Conservation (phyloP, 2,113 vertebrate genomes). For the Enhydra lutris region DNA sequence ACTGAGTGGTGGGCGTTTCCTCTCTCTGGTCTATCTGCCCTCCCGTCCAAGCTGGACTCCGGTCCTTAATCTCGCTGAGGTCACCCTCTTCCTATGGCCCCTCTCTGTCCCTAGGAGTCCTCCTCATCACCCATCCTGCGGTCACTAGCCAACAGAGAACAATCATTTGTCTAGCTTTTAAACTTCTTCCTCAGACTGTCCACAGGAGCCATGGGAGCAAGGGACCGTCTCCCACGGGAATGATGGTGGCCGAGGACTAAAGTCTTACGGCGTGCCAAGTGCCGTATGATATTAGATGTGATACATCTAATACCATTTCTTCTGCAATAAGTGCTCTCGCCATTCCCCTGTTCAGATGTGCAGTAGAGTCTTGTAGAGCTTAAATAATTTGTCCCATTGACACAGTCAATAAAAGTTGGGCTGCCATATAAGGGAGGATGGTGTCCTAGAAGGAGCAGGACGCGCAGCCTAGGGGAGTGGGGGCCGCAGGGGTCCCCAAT, state of each 20-base stretch:
- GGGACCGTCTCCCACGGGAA: background rate
- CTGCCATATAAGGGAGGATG: fast-evolving
- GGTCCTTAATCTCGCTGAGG: background rate
- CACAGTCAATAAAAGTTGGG: background rate
- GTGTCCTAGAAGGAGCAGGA: background rate
- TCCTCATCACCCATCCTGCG: background rate
- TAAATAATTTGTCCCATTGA: background rate
- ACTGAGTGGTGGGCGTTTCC: background rate
- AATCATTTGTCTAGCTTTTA: background rate
- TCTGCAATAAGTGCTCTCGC: background rate
- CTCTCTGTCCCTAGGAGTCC: background rate
- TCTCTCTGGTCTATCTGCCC: background rate
- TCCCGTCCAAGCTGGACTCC: background rate
- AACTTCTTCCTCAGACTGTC: background rate
- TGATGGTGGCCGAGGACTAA: background rate
- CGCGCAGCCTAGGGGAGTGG: background rate
- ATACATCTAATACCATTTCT: background rate
- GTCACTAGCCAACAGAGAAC: background rate
- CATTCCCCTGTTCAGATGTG: background rate
- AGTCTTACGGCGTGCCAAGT: background rate
- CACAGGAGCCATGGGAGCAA: background rate
- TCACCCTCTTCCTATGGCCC: background rate
- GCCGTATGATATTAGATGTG: too few relatives aligned
- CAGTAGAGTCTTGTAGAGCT: background rate
- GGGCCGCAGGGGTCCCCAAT: background rate